Evolutionary conservation across 2,888 invertebrate genomes (phyloP).

Genomic region (Capitulum mitella): DNA sequence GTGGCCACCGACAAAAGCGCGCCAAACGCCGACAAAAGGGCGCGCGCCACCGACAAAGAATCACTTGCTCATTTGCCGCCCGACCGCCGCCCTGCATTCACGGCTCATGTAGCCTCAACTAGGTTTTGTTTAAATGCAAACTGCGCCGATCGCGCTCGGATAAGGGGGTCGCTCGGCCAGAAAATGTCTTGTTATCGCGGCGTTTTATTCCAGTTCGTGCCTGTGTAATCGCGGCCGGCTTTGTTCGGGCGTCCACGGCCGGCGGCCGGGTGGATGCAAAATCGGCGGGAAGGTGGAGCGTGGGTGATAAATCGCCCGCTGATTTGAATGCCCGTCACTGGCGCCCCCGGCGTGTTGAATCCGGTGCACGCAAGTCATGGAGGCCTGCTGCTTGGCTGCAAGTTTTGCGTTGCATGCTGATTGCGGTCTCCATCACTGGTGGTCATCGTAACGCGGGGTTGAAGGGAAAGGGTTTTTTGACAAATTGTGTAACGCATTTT

Average conservation of each 20-base stretch:
- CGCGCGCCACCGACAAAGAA: background rate
- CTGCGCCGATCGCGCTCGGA: background rate
- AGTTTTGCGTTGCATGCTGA: too few relatives aligned
- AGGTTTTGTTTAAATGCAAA: constrained; percentile 17
- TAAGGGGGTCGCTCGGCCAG: background rate
- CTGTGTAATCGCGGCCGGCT: background rate
- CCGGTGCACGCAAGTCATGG: background rate
- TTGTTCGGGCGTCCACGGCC: background rate
- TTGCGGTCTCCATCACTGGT: too few relatives aligned
- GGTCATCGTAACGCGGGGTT: too few relatives aligned
- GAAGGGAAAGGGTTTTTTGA: too few relatives aligned
- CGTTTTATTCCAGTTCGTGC: constrained; percentile 2
- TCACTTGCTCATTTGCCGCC: constrained; percentile 23
- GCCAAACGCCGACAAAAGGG: background rate
- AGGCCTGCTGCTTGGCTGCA: too few relatives aligned
- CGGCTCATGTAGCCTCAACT: background rate
- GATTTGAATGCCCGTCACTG: background rate
- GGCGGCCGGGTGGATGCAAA: background rate
- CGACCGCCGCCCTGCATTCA: background rate
- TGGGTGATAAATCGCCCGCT: background rate
- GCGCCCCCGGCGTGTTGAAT: background rate
- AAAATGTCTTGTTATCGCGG: constrained; percentile 16
- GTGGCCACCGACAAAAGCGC: constrained; percentile 2
- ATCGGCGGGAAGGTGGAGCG: background rate
- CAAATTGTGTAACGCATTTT: too few relatives aligned